Evolutionary conservation across 2,113 vertebrate genomes (phyloP).

Genomic region (Alectura lathami): DNA sequence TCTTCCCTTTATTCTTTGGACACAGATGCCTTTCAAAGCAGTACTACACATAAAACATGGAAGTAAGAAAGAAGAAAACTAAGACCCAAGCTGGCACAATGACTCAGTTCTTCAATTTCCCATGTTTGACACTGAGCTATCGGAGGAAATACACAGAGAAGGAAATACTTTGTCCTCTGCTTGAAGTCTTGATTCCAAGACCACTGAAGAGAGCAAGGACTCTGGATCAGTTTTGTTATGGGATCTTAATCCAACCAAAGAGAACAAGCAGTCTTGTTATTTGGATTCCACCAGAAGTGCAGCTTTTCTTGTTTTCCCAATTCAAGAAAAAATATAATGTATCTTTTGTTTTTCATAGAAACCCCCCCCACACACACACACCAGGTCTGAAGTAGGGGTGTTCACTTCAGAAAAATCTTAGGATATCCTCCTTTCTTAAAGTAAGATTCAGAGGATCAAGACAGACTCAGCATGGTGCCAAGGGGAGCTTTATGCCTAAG

Average conservation of each 20-base stretch:
- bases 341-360: neutral
- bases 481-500: neutral
- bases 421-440: neutral
- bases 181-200: neutral
- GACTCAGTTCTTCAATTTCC: neutral
- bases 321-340: neutral
- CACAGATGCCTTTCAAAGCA: neutral
- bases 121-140: neutral
- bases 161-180: neutral
- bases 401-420: neutral
- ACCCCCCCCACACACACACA: rapidly evolving
- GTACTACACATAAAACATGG: neutral
- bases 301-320: neutral
- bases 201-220: neutral
- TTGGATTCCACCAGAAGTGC: neutral
- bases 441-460: neutral
- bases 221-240: constrained; percentile 2
- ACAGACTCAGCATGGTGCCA: neutral
- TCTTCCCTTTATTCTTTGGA: neutral
- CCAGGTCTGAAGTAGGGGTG: neutral
- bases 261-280: neutral
- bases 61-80: neutral
- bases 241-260: neutral
- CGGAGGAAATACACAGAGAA: neutral
- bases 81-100: neutral